Conservation (phyloP, 2,113 vertebrate species). For the Leptobrachium leishanense region DNA sequence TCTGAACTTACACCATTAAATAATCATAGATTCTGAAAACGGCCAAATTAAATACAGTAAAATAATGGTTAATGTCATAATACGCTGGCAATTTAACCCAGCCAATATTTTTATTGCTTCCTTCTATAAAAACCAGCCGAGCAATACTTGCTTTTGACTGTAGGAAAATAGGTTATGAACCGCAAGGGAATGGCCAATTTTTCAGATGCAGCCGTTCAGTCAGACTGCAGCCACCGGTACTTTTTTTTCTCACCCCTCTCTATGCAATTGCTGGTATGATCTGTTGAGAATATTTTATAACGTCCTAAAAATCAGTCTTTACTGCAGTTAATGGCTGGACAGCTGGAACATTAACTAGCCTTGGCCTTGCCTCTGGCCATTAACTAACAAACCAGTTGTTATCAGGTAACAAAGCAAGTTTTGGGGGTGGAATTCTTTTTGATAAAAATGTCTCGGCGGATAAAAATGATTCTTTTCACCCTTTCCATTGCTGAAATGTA, state of each 20-base stretch:
- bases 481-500: slow-evolving; percentile 44
- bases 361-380: slow-evolving; percentile 75
- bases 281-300: slow-evolving; percentile 84
- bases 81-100: slow-evolving; percentile 79
- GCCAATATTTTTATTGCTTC: slow-evolving; percentile 84
- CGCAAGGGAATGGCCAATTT: slow-evolving; percentile 79
- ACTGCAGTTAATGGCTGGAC: slow-evolving; percentile 80
- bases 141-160: slow-evolving; percentile 83
- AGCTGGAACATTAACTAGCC: slow-evolving; percentile 77
- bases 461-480: background rate
- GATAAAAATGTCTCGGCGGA: background rate
- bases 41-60: slow-evolving; percentile 78
- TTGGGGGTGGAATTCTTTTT: background rate
- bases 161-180: slow-evolving; percentile 83
- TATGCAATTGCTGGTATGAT: slow-evolving; percentile 80
- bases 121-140: slow-evolving; percentile 83
- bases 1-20: slow-evolving; percentile 36
- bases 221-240: slow-evolving; percentile 72
- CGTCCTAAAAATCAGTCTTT: slow-evolving; percentile 80
- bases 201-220: slow-evolving; percentile 80
- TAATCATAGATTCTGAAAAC: slow-evolving; percentile 49
- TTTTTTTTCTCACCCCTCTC: slow-evolving; percentile 52
- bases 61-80: slow-evolving; percentile 77
- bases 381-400: slow-evolving; percentile 79
- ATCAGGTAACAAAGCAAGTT: slow-evolving; percentile 75